Evolutionary conservation across 1,140 invertebrate species (phyloP).

Genomic region (Dendroctonus valens): DNA sequence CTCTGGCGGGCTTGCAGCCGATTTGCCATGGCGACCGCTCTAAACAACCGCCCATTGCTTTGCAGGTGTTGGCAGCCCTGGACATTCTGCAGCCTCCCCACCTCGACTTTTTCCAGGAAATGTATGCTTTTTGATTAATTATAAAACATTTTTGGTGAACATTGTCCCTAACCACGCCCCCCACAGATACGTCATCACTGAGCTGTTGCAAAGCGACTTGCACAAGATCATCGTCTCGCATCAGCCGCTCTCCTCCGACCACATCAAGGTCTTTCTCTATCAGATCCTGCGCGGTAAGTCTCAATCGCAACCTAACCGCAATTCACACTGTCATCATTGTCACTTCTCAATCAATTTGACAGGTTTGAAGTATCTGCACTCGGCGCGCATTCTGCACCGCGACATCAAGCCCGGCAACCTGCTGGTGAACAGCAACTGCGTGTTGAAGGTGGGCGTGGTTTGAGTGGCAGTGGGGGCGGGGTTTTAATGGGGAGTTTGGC

Average conservation of each 20-base stretch:
- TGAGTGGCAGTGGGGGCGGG: too few relatives aligned
- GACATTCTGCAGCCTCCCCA: constrained; percentile 96
- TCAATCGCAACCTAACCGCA: too few relatives aligned
- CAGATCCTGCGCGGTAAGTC: constrained; percentile 97
- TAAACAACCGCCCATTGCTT: constrained; percentile 31
- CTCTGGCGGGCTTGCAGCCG: not conserved
- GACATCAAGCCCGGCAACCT: constrained; percentile 99
- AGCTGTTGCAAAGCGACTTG: constrained; percentile 98
- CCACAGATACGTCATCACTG: constrained; percentile 96
- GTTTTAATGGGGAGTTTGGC: not conserved
- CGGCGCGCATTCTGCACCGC: constrained; percentile 93
- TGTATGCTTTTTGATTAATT: constrained; percentile 83
- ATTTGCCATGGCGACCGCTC: not conserved
- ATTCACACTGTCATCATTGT: not conserved
- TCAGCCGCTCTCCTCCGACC: constrained; percentile 95
- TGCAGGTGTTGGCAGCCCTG: constrained; percentile 89
- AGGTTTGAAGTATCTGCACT: constrained; percentile 98
- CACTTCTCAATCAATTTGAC: constrained; percentile 43
- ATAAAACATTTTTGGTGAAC: too few relatives aligned
- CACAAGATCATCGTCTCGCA: constrained; percentile 99
- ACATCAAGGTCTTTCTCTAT: constrained; percentile 99
- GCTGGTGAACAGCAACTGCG: constrained; percentile 97
- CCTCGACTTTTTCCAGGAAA: constrained; percentile 98
- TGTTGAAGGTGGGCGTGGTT: constrained; percentile 75
- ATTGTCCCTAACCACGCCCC: constrained; percentile 60